Percentiles rank a stretch among this genome's conserved stretches.
Evolutionary conservation across 2,888 invertebrate species (phyloP).

Genomic region (Caenorhabditis sinica): DNA sequence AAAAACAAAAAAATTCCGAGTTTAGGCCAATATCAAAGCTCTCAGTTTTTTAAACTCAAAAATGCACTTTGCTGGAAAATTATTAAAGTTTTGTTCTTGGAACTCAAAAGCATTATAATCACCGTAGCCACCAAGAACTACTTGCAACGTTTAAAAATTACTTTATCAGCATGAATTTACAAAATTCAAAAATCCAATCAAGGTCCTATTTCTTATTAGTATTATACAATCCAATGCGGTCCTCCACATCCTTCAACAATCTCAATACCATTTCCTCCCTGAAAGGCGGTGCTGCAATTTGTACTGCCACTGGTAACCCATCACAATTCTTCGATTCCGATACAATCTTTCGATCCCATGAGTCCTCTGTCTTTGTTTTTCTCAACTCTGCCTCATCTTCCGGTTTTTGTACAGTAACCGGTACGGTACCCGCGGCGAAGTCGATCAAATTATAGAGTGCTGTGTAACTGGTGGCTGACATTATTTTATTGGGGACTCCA

Average conservation of each 20-base stretch:
- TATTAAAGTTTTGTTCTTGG: no score
- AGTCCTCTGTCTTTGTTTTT: conserved; percentile 68
- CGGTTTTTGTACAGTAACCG: conserved; percentile 80
- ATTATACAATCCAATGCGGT: conserved; percentile 30
- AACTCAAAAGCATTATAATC: no score
- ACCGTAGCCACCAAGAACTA: no score
- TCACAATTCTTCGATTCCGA: conserved; percentile 69
- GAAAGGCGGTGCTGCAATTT: conserved; percentile 77
- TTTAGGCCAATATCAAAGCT: no score
- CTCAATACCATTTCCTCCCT: conserved; percentile 76
- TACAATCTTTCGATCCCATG: conserved; percentile 72
- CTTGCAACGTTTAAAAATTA: no score
- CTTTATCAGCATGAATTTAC: no score
- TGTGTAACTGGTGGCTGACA: conserved; percentile 75
- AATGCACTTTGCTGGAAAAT: no score
- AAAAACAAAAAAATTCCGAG: no score
- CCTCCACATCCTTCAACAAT: conserved; percentile 76
- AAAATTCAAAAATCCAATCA: not conserved
- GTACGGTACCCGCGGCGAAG: conserved; percentile 78
- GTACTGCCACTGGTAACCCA: conserved; percentile 78
- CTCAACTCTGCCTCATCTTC: conserved; percentile 70
- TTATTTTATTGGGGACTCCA: conserved; percentile 71
- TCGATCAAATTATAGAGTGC: conserved; percentile 66
- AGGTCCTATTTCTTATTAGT: not conserved
- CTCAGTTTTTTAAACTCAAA: no score